phyloP scores from a whole-genome alignment of 2,797 vertebrate species.

The Catharus ustulatus region DNA sequence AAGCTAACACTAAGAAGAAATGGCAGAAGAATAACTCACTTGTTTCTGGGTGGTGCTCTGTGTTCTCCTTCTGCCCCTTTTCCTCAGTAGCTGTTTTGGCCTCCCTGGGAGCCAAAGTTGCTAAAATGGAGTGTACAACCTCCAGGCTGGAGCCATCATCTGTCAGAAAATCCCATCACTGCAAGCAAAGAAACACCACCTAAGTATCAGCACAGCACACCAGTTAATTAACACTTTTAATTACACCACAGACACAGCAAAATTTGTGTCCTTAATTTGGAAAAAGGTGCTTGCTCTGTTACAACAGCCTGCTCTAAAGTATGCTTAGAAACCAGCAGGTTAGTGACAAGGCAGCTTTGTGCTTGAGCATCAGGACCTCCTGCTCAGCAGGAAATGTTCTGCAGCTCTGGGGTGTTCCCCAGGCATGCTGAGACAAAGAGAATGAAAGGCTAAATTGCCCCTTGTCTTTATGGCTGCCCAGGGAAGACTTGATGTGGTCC shows the following conservation, averaged over 20 bases:
- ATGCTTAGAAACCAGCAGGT: neutral
- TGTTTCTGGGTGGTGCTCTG: slow-evolving; percentile 71
- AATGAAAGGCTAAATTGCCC: slow-evolving; percentile 9
- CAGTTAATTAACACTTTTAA: neutral
- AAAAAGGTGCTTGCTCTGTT: neutral
- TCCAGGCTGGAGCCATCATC: slow-evolving; percentile 68
- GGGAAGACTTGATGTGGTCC: neutral
- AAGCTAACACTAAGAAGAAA: neutral
- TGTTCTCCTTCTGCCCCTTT: slow-evolving; percentile 65
- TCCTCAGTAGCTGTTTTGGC: slow-evolving; percentile 75
- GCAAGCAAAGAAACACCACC: neutral
- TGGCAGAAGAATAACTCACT: slow-evolving; percentile 59
- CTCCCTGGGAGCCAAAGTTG: slow-evolving; percentile 63
- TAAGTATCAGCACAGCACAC: neutral
- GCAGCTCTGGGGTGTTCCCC: neutral
- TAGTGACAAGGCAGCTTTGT: neutral
- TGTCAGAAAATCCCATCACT: slow-evolving; percentile 68
- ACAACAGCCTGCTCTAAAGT: neutral
- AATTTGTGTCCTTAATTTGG: neutral
- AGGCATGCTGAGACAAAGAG: neutral
- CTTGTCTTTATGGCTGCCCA: neutral
- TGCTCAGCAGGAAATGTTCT: neutral
- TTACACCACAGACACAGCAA: neutral
- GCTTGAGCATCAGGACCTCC: neutral
- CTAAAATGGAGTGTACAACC: slow-evolving; percentile 64